Base-by-base conservation (phyloP, 2,888 invertebrate species). In the Pterostichus madidus region DNA sequence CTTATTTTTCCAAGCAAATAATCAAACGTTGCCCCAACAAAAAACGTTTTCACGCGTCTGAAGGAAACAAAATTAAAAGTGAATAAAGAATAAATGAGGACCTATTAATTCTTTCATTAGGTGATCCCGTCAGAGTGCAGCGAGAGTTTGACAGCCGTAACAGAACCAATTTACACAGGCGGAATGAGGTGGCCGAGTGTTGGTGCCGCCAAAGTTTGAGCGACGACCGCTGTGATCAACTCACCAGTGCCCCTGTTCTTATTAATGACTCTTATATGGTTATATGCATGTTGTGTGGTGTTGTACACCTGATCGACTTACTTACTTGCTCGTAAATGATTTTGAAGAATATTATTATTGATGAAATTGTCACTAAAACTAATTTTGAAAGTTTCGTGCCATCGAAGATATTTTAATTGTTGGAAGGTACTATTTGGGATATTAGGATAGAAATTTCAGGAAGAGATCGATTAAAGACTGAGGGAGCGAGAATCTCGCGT, bases 61-160 rank as follows among this genome's bases (percentile, higher is more conserved):
- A 73, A 75, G 73, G 49, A 39, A 81, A 75, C 31, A 32, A 71
- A 81, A 81, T 75, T 81, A 81, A 81, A 75, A 81, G 73, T 81
- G 73, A 75, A 81, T 81, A 75, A 53, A 49, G 80, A 80, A 80
- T 68, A 80, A 80, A 53, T 81, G 81, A 75, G 75, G 75, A 75
- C 59, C 81, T 81, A 81, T 81, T 81, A 81, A 81, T 81, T 81
- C 73, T 79, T 79, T 79, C 79, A 79, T 79, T 79, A 79, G 73
- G 35, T 81, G 75, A 81, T 81, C 13, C 81, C 81, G 53, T 75
- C 81, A 73, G 24, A 68, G 39, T 46, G 31, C 64, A 49, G 31
- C 44, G 59, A 39, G 59, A 80, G 24, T 81, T 81, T 76, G 83
- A 83, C 83, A 83, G 64, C 77, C 77, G 83, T 77, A 68, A 59